Conservation (phyloP, 2,888 invertebrate genomes). For the Rhagonycha fulva region DNA sequence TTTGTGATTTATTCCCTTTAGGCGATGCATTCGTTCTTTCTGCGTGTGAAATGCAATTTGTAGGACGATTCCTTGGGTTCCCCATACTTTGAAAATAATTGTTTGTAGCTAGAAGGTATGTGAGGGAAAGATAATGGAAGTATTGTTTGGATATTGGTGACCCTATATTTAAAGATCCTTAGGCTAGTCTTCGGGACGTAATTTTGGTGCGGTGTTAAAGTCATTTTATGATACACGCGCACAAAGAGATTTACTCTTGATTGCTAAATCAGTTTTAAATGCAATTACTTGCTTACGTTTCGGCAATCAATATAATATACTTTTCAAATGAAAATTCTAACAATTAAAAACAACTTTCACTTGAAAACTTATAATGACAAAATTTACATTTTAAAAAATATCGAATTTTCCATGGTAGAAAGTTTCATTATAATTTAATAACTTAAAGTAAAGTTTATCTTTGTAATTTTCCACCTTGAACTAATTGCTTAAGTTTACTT, state of each 20-base stretch:
- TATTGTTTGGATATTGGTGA: constrained; percentile 26
- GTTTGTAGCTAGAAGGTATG: constrained; percentile 16
- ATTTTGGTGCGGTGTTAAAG: constrained; percentile 15
- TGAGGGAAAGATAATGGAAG: constrained; percentile 10
- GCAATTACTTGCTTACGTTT: background rate
- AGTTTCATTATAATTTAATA: background rate
- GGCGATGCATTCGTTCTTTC: constrained; percentile 23
- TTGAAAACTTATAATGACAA: background rate
- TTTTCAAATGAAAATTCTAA: background rate
- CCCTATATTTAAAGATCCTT: constrained; percentile 7
- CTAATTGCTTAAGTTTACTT: background rate
- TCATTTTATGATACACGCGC: constrained; percentile 5
- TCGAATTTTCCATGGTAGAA: background rate
- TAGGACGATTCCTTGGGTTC: constrained; percentile 24
- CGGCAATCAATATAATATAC: background rate
- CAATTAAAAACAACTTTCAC: background rate
- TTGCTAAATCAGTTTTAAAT: background rate
- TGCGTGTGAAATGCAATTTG: constrained; percentile 31
- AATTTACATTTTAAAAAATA: background rate
- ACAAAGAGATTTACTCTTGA: constrained; percentile 1
- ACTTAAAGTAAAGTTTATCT: background rate
- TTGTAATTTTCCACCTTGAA: background rate
- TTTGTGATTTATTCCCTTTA: constrained; percentile 24
- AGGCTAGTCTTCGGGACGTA: background rate
- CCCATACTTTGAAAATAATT: constrained; percentile 21